phyloP scores from a whole-genome alignment of 2,888 invertebrate genomes.

The Orgyia antiqua region DNA sequence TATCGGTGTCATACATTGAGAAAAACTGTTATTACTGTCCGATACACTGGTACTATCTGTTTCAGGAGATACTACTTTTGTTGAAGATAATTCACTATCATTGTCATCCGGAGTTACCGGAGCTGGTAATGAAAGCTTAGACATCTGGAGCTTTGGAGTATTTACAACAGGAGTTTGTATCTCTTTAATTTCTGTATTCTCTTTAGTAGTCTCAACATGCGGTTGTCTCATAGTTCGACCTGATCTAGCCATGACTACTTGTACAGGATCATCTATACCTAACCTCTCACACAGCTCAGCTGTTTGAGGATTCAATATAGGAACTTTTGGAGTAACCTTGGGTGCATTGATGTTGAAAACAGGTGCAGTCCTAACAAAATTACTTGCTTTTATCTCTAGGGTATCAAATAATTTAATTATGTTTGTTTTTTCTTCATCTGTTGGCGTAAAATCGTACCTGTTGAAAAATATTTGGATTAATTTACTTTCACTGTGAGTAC shows the following conservation, averaged over 20 bases:
- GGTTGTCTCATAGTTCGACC: slow-evolving; percentile 59
- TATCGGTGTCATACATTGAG: slow-evolving; percentile 46
- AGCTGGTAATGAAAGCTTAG: slow-evolving; percentile 55
- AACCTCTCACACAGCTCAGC: slow-evolving; percentile 81
- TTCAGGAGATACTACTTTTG: slow-evolving; percentile 27
- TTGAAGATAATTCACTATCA: slow-evolving; percentile 31
- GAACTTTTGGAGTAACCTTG: slow-evolving; percentile 59
- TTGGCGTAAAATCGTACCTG: slow-evolving; percentile 86
- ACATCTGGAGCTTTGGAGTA: slow-evolving; percentile 44
- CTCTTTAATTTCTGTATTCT: neutral
- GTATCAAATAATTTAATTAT: slow-evolving; percentile 81
- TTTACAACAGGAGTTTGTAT: slow-evolving; percentile 13
- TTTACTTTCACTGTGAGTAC: too few species aligned
- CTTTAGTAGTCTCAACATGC: slow-evolving; percentile 4
- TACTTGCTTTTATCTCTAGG: slow-evolving; percentile 82
- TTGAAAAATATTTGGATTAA: too few species aligned
- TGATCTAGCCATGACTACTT: slow-evolving; percentile 75
- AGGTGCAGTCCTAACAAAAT: slow-evolving; percentile 87
- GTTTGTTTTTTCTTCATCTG: slow-evolving; percentile 83
- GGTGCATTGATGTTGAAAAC: slow-evolving; percentile 68
- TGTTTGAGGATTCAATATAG: slow-evolving; percentile 84
- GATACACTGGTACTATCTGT: slow-evolving; percentile 32
- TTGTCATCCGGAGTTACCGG: slow-evolving; percentile 53
- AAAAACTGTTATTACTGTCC: slow-evolving; percentile 33
- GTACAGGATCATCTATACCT: slow-evolving; percentile 89